These are phyloP conservation scores for Bufo bufo DNA, from an alignment of 2,113 vertebrate genomes.

Conservation along the genomic window DNA sequence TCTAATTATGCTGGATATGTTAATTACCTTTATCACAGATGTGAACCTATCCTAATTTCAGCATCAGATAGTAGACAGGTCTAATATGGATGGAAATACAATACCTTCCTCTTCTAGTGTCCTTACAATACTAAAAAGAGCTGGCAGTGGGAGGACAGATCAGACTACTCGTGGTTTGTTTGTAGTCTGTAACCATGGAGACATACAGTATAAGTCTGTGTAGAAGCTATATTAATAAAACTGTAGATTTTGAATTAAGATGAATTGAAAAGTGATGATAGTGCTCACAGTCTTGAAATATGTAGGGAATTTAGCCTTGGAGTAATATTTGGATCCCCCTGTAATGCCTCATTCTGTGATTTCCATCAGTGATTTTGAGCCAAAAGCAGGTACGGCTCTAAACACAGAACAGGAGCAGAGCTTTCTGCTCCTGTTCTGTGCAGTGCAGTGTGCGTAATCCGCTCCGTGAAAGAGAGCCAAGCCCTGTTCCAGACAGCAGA, in stretches of 20 bases:
- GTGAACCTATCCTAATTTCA: not conserved
- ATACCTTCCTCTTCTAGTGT: not conserved
- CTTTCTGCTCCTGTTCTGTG: too few species aligned
- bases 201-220: not conserved
- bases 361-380: too few species aligned
- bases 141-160: not conserved
- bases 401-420: too few species aligned
- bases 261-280: too few species aligned
- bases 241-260: not conserved
- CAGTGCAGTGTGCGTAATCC: too few species aligned
- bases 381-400: too few species aligned
- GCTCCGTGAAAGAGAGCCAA: too few species aligned
- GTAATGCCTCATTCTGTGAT: not conserved
- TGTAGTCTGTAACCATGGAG: conserved; percentile 6
- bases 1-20: too few species aligned
- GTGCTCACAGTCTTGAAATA: not conserved
- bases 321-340: not conserved
- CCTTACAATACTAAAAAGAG: not conserved
- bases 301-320: not conserved
- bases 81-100: not conserved
- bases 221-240: not conserved
- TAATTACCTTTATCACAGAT: too few species aligned
- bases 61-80: not conserved
- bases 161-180: not conserved
- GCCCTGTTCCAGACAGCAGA: too few species aligned